Conservation (phyloP, 1,140 invertebrate species). For the Hormaphis cornu region DNA sequence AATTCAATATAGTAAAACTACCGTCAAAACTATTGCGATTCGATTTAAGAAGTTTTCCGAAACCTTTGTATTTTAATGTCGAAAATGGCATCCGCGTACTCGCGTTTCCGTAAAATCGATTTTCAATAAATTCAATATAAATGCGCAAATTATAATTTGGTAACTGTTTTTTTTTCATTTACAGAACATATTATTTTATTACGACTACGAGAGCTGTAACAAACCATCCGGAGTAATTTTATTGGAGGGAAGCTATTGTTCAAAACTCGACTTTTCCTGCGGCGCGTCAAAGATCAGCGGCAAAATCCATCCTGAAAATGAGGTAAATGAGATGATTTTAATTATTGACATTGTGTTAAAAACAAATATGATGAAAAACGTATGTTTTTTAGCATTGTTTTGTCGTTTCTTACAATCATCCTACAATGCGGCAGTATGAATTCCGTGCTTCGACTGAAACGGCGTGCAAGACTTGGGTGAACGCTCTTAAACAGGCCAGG, state of each 20-base stretch:
- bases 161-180: constrained; percentile 34
- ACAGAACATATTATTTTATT: constrained; percentile 84
- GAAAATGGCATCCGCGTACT: too few relatives aligned
- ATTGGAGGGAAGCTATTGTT: constrained; percentile 83
- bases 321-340: not conserved
- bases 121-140: too few relatives aligned
- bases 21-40: not conserved
- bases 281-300: constrained; percentile 11
- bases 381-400: constrained; percentile 67
- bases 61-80: too few relatives aligned
- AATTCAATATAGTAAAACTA: not conserved
- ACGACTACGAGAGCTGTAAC: constrained; percentile 66
- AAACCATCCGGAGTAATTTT: constrained; percentile 75
- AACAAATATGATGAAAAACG: constrained; percentile 27
- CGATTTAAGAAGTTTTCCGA: too few relatives aligned
- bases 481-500: constrained; percentile 79
- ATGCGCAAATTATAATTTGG: not conserved
- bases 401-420: constrained; percentile 74
- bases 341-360: too few relatives aligned
- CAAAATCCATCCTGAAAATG: constrained; percentile 20
- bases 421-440: constrained; percentile 81
- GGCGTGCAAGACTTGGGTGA: constrained; percentile 83
- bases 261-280: constrained; percentile 45
- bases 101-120: too few relatives aligned
- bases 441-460: constrained; percentile 70